Percentiles rank a stretch among this genome's conserved stretches.
phyloP scores from a whole-genome alignment of 1,140 invertebrate genomes.

The Magallana ariakensis region DNA sequence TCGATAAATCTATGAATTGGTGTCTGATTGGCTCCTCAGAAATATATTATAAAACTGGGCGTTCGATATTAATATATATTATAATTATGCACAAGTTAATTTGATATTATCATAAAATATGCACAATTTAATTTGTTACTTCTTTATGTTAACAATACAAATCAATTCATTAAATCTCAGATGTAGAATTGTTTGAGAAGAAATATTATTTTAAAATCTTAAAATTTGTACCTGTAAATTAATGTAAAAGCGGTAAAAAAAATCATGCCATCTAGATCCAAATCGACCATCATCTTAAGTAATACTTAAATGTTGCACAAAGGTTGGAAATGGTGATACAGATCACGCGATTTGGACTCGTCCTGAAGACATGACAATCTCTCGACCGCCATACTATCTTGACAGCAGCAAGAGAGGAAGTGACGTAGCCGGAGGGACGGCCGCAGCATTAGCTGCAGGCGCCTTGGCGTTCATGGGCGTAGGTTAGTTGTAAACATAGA shows the following conservation, averaged over 20 bases:
- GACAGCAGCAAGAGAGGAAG: conserved; percentile 82
- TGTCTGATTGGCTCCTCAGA: too few species aligned
- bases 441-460: conserved; percentile 83
- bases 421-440: conserved; percentile 84
- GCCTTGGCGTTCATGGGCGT: conserved; percentile 81
- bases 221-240: too few species aligned
- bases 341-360: conserved; percentile 67
- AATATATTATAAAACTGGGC: too few species aligned
- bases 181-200: too few species aligned
- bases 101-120: not conserved
- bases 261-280: too few species aligned
- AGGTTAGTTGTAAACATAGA: conserved; percentile 44
- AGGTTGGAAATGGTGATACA: conserved; percentile 60
- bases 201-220: too few species aligned
- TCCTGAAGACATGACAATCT: conserved; percentile 82
- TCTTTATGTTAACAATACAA: too few species aligned
- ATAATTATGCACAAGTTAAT: not conserved
- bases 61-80: not conserved
- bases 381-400: conserved; percentile 83
- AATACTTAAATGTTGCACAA: not conserved
- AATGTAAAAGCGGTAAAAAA: too few species aligned
- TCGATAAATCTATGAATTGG: too few species aligned
- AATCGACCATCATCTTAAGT: too few species aligned
- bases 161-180: not conserved
- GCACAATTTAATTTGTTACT: not conserved